Evolutionary conservation across 2,888 invertebrate species (phyloP), one percentile per base, ranked within the genome.

Genomic region (Oxytorus armatus): DNA sequence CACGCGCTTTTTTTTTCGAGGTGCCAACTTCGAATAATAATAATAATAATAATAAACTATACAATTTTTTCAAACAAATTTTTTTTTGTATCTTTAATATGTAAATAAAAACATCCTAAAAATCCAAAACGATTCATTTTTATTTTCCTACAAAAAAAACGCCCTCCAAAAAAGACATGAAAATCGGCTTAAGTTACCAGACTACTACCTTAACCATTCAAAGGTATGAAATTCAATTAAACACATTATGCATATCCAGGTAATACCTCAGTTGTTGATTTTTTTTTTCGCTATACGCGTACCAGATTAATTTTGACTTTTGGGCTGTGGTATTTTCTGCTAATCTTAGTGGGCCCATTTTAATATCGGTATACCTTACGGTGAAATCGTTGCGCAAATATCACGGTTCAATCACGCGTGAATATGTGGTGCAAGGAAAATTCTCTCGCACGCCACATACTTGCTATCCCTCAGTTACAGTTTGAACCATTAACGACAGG

Each of bases 401-500:
- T n/a, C 14, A 11, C 10, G 8, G 1, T 8, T 0, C 42, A 61
- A 61, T 61, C 10, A 10, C 14, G 7, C 1, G 25, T 5, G 33
- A 1, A 36, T n/a, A 3, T 33, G 7, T 7, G 23, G 14, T 36
- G 33, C 47, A 18, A 57, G 21, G 16, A n/a, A 49, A 65, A 14
- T 44, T 29, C 49, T 25, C 16, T 49, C 29, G 1, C 21, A 21
- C 59, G 11, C 16, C 23, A 16, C 51, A 49, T n/a, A 66, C 65
- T 66, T 66, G 73, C 10, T 44, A 25, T 65, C 42, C 51, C 49
- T 42, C 47, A 39, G 69, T 65, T 44, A 57, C 39, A 14, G 55
- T 69, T 75, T 69, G 49, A 63, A 63, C 23, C 57, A 44, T 69
- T 29, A 63, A 51, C 63, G 39, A 49, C 42, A 49, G 21, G n/a